Evolutionary conservation across 1,140 invertebrate species (phyloP).

Genomic region (Nebria ingens): DNA sequence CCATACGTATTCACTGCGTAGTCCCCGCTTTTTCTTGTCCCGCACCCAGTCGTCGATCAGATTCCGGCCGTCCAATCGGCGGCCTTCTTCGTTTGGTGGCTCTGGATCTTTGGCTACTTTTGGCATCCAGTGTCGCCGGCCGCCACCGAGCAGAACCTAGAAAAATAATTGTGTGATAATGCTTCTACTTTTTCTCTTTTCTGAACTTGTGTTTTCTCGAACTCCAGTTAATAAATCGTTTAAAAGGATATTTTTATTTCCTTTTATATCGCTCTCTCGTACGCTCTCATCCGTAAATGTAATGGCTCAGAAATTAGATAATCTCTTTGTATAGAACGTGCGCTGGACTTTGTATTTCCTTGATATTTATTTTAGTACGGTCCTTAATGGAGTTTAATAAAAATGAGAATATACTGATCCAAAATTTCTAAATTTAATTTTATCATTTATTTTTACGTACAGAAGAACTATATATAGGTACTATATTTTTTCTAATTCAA

Average conservation of each 20-base stretch:
- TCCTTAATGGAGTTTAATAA: neutral
- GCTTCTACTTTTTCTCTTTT: too few relatives aligned
- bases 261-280: neutral
- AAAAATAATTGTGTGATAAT: slow-evolving; percentile 16
- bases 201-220: too few relatives aligned
- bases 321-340: too few relatives aligned
- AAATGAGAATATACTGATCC: neutral
- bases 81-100: slow-evolving; percentile 51
- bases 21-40: slow-evolving; percentile 42
- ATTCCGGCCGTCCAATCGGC: slow-evolving; percentile 48
- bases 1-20: slow-evolving; percentile 49
- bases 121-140: slow-evolving; percentile 52
- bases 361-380: neutral
- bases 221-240: neutral
- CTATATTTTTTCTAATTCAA: too few relatives aligned
- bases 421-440: too few relatives aligned
- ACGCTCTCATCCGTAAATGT: neutral
- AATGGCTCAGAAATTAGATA: neutral
- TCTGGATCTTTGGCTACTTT: slow-evolving; percentile 51
- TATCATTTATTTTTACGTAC: too few relatives aligned
- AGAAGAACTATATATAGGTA: too few relatives aligned
- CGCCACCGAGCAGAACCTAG: slow-evolving; percentile 61
- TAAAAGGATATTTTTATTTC: neutral
- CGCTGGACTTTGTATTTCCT: too few relatives aligned
- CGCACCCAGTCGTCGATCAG: slow-evolving; percentile 55